Evolutionary conservation across 2,888 invertebrate genomes (phyloP).

Genomic region (Drosophila nigritarsus): DNA sequence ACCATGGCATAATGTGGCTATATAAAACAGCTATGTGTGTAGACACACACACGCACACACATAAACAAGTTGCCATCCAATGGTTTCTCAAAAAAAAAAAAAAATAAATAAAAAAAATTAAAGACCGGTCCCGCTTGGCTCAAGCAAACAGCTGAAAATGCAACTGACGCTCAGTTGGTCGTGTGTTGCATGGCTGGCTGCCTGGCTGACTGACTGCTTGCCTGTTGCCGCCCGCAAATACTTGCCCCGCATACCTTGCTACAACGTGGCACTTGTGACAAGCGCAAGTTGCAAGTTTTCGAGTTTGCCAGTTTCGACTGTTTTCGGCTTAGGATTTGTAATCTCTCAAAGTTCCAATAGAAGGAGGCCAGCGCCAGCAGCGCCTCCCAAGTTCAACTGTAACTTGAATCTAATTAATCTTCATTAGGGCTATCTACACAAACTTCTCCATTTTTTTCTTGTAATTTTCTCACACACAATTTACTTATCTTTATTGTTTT

Average conservation of each 20-base stretch:
- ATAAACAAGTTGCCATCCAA: slow-evolving; percentile 65
- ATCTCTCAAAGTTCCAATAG: slow-evolving; percentile 30
- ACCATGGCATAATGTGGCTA: slow-evolving; percentile 83
- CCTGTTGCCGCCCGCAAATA: slow-evolving; percentile 26
- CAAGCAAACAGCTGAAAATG: slow-evolving; percentile 76
- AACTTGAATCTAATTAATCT: slow-evolving; percentile 67
- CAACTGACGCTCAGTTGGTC: slow-evolving; percentile 58
- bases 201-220: slow-evolving; percentile 46
- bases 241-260: slow-evolving; percentile 63
- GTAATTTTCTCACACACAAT: slow-evolving; percentile 47
- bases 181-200: slow-evolving; percentile 63
- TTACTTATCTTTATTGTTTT: slow-evolving; percentile 46
- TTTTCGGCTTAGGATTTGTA: slow-evolving; percentile 28
- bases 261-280: slow-evolving; percentile 60
- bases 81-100: slow-evolving; percentile 43
- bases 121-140: slow-evolving; percentile 71
- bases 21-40: slow-evolving; percentile 39
- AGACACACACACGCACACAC: slow-evolving; percentile 28
- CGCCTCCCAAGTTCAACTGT: slow-evolving; percentile 46
- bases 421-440: slow-evolving; percentile 58
- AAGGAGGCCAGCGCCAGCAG: slow-evolving; percentile 12
- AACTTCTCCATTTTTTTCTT: not conserved
- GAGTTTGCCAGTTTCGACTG: slow-evolving; percentile 27
- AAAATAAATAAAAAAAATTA: slow-evolving; percentile 20
- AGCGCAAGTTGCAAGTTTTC: slow-evolving; percentile 55